Conservation (phyloP, 1,140 invertebrate species). For the Sinonovacula constricta region DNA sequence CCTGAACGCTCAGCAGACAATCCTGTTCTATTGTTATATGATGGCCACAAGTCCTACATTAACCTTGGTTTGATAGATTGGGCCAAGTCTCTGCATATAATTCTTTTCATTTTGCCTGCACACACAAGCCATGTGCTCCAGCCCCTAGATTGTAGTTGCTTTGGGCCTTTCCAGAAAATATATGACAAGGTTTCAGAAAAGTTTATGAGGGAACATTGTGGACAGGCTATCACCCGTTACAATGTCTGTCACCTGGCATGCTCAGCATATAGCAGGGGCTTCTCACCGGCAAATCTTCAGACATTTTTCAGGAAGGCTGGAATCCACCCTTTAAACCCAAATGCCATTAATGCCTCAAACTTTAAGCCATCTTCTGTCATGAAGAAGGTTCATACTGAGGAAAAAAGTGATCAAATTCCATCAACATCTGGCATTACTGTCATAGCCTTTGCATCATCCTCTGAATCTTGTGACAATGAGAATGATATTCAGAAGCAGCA, state of each 20-base stretch:
- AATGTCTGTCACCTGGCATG: slow-evolving; percentile 25
- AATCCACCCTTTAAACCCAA: slow-evolving; percentile 18
- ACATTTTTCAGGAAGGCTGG: slow-evolving; percentile 2
- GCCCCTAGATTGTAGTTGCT: slow-evolving; percentile 16
- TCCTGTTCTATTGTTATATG: slow-evolving; percentile 3
- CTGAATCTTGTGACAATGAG: too few species aligned
- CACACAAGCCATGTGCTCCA: slow-evolving; percentile 24
- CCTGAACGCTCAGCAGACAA: slow-evolving; percentile 3
- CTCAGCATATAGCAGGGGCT: neutral
- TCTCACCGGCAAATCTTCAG: slow-evolving; percentile 15
- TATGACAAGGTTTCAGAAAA: slow-evolving; percentile 21
- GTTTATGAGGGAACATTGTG: neutral
- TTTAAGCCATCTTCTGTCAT: too few species aligned
- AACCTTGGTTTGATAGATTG: slow-evolving; percentile 12
- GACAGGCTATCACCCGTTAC: slow-evolving; percentile 10
- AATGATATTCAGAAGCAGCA: too few species aligned
- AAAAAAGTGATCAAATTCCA: too few species aligned
- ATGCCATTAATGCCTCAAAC: too few species aligned
- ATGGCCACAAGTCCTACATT: slow-evolving; percentile 31
- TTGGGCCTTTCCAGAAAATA: slow-evolving; percentile 18
- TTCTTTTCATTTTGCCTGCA: neutral
- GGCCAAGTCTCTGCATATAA: slow-evolving; percentile 11
- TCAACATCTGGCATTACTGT: too few species aligned
- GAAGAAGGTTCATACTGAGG: too few species aligned
- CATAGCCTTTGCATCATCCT: too few species aligned